Evolutionary conservation across 2,113 vertebrate genomes (phyloP).

Genomic region (Mobula hypostoma): DNA sequence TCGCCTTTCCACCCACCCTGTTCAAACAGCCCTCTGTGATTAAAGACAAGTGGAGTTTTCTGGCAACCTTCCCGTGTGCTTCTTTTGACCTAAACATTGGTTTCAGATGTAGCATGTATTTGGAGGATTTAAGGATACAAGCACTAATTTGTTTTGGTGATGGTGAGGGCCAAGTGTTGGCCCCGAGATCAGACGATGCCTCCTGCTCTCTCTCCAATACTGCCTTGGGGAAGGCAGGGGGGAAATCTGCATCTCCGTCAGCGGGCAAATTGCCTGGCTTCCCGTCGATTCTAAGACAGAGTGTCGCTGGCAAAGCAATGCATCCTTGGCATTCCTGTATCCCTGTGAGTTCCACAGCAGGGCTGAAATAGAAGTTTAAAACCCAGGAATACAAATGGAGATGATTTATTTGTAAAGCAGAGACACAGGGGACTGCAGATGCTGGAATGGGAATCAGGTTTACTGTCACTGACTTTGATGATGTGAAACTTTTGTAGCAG

Average conservation of each 20-base stretch:
- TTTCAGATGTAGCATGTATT: slow-evolving; percentile 17
- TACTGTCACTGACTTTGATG: too few species aligned
- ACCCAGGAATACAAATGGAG: too few species aligned
- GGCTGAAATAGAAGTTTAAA: neutral
- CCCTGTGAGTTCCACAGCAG: neutral
- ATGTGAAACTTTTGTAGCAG: too few species aligned
- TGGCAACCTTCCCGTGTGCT: neutral
- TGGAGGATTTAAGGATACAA: slow-evolving; percentile 1
- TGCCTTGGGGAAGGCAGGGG: neutral
- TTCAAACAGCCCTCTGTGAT: neutral
- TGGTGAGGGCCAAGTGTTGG: neutral
- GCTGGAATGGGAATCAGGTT: too few species aligned
- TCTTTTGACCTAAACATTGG: neutral
- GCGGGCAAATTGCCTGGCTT: neutral
- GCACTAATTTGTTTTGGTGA: neutral
- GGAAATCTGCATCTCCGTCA: neutral
- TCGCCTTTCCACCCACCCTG: neutral
- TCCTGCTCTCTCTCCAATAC: neutral
- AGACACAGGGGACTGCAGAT: too few species aligned
- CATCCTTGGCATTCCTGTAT: neutral
- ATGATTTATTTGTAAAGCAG: too few species aligned
- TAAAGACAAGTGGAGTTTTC: neutral
- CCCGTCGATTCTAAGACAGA: neutral
- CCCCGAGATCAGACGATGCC: neutral
- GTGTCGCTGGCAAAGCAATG: neutral